Conservation (phyloP, 2,888 invertebrate genomes). For the Phrixothrix hirtus region DNA sequence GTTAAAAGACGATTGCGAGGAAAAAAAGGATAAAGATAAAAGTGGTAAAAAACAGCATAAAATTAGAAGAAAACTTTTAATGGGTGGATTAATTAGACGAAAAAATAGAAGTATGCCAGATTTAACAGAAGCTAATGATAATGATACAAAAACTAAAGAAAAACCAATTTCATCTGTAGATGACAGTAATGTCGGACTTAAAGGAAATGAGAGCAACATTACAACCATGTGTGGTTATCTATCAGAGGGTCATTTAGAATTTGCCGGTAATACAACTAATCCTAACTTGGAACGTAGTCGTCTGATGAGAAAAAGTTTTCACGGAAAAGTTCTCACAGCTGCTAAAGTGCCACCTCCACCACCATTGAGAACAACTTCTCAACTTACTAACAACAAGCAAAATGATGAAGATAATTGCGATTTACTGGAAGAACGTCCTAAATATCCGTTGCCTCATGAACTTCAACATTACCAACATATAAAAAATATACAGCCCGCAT, state of each 20-base stretch:
- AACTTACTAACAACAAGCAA: slow-evolving; percentile 73
- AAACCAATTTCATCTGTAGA: slow-evolving; percentile 66
- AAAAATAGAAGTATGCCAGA: slow-evolving; percentile 93
- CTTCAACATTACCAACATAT: slow-evolving; percentile 33
- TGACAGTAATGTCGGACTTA: slow-evolving; percentile 73
- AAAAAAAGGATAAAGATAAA: slow-evolving; percentile 63
- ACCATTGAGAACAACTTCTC: slow-evolving; percentile 83
- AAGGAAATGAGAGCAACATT: slow-evolving; percentile 63
- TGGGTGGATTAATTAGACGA: slow-evolving; percentile 86
- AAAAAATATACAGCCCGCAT: slow-evolving; percentile 60
- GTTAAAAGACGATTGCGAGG: slow-evolving; percentile 63
- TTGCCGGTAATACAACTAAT: slow-evolving; percentile 67
- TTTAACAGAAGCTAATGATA: slow-evolving; percentile 73
- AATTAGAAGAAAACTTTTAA: slow-evolving; percentile 80
- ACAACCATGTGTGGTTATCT: slow-evolving; percentile 76
- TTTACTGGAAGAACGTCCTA: slow-evolving; percentile 55
- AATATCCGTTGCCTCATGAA: slow-evolving; percentile 55
- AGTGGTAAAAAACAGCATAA: slow-evolving; percentile 90
- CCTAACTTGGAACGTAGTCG: slow-evolving; percentile 85
- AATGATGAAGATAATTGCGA: slow-evolving; percentile 51
- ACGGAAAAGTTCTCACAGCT: slow-evolving; percentile 79
- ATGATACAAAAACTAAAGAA: slow-evolving; percentile 52
- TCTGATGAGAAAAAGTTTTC: slow-evolving; percentile 87
- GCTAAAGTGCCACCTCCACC: slow-evolving; percentile 86
- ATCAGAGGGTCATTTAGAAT: slow-evolving; percentile 86